These are phyloP conservation scores for Lepidocolaptes lacrymiger DNA, from an alignment of 2,797 vertebrate genomes.

Conservation along the genomic window DNA sequence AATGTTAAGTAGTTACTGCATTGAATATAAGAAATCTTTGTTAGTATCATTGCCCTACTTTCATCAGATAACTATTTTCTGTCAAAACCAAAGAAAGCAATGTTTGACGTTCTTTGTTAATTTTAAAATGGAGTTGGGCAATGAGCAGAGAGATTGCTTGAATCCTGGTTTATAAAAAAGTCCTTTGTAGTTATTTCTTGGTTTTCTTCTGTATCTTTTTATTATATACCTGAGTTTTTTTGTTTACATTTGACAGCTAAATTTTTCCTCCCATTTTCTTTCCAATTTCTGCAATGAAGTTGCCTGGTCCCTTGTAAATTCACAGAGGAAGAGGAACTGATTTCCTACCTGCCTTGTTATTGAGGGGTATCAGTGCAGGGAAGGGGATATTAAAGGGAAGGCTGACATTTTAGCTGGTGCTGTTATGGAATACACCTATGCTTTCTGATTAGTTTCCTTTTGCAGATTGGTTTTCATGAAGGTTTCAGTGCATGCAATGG, in stretches of 20 bases:
- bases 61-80: not conserved
- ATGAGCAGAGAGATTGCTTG: not conserved
- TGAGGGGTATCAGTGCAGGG: not conserved
- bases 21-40: not conserved
- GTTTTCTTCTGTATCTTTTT: not conserved
- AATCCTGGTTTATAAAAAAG: not conserved
- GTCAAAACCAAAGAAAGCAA: constrained; percentile 1
- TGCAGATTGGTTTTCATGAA: not conserved
- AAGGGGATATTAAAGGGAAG: not conserved
- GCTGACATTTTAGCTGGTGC: not conserved
- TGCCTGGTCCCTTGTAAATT: not conserved
- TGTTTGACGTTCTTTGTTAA: constrained; percentile 1
- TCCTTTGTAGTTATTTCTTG: not conserved
- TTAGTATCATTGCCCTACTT: constrained; percentile 6
- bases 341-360: constrained; percentile 5
- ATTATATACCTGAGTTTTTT: not conserved
- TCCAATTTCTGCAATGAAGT: not conserved
- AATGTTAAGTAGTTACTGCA: not conserved
- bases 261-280: not conserved
- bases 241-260: not conserved
- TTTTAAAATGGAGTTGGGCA: not conserved
- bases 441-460: constrained; percentile 1
- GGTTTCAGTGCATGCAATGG: not conserved
- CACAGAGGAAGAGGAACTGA: not conserved
- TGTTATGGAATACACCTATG: not conserved